Evolutionary conservation across 2,797 vertebrate genomes (phyloP).

Genomic region (Neosalanx taihuensis): DNA sequence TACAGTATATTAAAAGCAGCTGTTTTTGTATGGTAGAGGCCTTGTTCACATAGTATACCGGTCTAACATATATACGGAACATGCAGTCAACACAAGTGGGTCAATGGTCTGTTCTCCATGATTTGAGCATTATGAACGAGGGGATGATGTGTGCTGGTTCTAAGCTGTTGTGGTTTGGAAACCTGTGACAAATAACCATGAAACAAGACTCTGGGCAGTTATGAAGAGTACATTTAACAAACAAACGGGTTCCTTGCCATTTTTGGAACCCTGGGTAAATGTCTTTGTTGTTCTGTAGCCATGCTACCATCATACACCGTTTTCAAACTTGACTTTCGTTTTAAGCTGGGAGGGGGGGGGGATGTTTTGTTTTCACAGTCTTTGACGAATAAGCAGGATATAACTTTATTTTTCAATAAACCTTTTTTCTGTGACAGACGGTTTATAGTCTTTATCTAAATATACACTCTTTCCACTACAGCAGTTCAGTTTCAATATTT

Average conservation of each 20-base stretch:
- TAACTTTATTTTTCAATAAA: conserved; percentile 99
- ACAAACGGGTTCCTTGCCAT: not conserved
- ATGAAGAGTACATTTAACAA: not conserved
- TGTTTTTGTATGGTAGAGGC: conserved; percentile 24
- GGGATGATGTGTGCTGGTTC: too few relatives aligned
- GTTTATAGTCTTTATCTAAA: conserved; percentile 42
- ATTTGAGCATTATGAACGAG: not conserved
- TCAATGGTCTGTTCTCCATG: conserved; percentile 9
- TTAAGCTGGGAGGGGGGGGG: conserved; percentile 16
- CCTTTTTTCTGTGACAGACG: conserved; percentile 85
- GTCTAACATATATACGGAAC: conserved; percentile 4
- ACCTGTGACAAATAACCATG: not conserved
- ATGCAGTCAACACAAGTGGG: conserved; percentile 17
- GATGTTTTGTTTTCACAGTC: conserved; percentile 73
- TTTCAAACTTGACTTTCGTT: conserved; percentile 29
- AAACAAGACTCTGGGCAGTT: not conserved
- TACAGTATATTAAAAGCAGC: not conserved
- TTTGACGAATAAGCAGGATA: conserved; percentile 82
- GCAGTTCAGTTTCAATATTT: conserved; percentile 57
- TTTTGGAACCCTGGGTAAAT: conserved; percentile 36
- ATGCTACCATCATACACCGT: conserved; percentile 14
- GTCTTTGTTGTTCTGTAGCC: conserved; percentile 32
- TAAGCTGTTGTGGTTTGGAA: too few relatives aligned
- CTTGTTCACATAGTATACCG: conserved; percentile 31
- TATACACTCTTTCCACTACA: conserved; percentile 54